A percentile compares a stretch with the other conserved stretches of the same genome.
phyloP scores from a whole-genome alignment of 2,797 vertebrate species.

The Lates japonicus region DNA sequence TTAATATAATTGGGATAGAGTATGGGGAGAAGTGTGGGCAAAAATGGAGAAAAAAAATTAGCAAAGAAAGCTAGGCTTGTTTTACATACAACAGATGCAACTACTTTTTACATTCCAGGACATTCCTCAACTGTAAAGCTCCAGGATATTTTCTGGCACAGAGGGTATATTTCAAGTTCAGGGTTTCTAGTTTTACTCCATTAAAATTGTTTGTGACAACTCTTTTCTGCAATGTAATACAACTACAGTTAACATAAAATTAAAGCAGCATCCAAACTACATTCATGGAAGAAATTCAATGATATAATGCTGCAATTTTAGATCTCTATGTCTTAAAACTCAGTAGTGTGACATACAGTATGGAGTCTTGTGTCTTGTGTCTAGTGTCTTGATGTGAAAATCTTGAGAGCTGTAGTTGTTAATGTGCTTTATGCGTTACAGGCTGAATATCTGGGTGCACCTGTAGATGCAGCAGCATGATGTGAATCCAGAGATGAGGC shows the following conservation, averaged over 20 bases:
- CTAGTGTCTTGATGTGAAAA: background rate
- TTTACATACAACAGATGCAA: slow-evolving; percentile 21
- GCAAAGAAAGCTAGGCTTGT: slow-evolving; percentile 9
- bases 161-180: background rate
- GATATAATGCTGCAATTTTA: background rate
- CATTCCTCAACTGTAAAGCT: background rate
- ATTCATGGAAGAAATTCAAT: too few relatives aligned
- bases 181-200: background rate
- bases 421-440: background rate
- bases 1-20: background rate
- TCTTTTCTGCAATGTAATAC: background rate
- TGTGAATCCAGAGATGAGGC: slow-evolving; percentile 94
- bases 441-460: slow-evolving; percentile 72
- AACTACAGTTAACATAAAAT: background rate
- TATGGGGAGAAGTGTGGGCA: background rate
- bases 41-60: background rate
- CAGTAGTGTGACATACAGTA: background rate
- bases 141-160: background rate
- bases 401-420: background rate
- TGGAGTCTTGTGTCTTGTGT: background rate
- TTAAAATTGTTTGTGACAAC: background rate
- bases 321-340: background rate
- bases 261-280: background rate
- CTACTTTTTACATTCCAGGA: slow-evolving; percentile 1
- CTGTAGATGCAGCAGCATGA: slow-evolving; percentile 97